Evolutionary conservation across 2,797 vertebrate species (phyloP), one percentile per base, ranked within the genome.

Genomic region (Odontamblyopus rebecca): DNA sequence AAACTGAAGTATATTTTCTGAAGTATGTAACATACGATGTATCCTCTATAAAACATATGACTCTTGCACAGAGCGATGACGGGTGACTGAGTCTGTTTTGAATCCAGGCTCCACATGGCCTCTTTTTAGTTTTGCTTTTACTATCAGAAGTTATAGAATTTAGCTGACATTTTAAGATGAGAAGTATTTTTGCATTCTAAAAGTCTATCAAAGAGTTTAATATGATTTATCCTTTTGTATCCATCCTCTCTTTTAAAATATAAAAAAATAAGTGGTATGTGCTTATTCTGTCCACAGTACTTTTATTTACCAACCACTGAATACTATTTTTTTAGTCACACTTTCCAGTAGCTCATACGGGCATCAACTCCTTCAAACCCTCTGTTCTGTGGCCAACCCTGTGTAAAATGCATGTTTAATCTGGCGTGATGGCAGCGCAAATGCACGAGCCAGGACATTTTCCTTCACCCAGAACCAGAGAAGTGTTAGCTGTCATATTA

Each of bases 401-500:
- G 74, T 81, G 73, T 70, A 3, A 27, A 56, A 60, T 77, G 71
- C 38, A 67, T 68, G 66, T 76, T 78, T 83, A 64, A 86, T 85
- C 75, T 77, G 73, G 73, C 70, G 66, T 78, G 81, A 87, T 75
- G 72, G 70, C 67, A 26, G 70, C 51, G 51, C 73, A 72, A 73
- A 76, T 63, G 44, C 70, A 74, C 66, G 69, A 78, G 64, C 75
- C 73, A 87, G 84, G 84, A 81, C 83, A 85, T 83, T 82, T 80
- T 78, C 65, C 75, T 75, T 86, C 74, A 68, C 76, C 80, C 82
- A 80, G 76, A 86, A 89, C 75, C 79, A 73, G 80, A 88, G 81
- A 74, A 83, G 82, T 88, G 88, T 90, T 63, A 88, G 88, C 89
- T 93, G 91, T 93, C 91, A 91, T 91, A 90, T 91, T 92, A 91